Evolutionary conservation across 53 echinoderm and acorn worm genomes (phyloP), one percentile per base, ranked within the genome.

Genomic region (Antedon mediterranea): DNA sequence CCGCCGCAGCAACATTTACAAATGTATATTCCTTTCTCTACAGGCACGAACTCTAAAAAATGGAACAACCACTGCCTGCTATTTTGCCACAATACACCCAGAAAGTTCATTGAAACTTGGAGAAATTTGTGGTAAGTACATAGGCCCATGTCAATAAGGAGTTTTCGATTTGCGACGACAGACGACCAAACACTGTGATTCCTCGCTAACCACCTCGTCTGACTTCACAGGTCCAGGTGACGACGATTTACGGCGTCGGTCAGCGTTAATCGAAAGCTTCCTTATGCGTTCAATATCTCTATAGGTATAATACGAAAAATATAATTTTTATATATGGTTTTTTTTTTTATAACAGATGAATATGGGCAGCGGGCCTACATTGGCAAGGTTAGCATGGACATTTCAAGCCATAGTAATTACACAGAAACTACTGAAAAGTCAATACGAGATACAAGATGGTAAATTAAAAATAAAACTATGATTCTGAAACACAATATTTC

Each of bases 351-450:
- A n/a, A n/a, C 78, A 90, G 90, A 74, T 37, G 76, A 77, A 9
- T 77, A 83, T 28, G 91, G 92, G 20, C 92, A 92, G 73, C 79
- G 92, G 33, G 89, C 92, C 20, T 92, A 89, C 79, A 73, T 92
- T 31, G 92, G 92, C 28, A 92, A 92, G 77, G 92, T 92, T 33
- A 92, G 89, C 82, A 86, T 84, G 80, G 92, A 92, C 74, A 6
- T 73, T 20, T 71, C 84, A 32, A 76, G 77, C 1, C 84, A 84
- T 76, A 75, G 81, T 30, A 79, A 75, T 76, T 92, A 89, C 37
- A 30, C 76, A 33, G 92, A 92, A 75, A 74, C 73, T 18, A 84
- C 89, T 31, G 86, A 86, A 26, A 32, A 83, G 4, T 92, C 92
- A 8, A 28, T 92, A 6, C 29, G 72, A 79, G 92, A 92, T 79